phyloP scores from a whole-genome alignment of 2,797 vertebrate species.

The Podarcis siculus region DNA sequence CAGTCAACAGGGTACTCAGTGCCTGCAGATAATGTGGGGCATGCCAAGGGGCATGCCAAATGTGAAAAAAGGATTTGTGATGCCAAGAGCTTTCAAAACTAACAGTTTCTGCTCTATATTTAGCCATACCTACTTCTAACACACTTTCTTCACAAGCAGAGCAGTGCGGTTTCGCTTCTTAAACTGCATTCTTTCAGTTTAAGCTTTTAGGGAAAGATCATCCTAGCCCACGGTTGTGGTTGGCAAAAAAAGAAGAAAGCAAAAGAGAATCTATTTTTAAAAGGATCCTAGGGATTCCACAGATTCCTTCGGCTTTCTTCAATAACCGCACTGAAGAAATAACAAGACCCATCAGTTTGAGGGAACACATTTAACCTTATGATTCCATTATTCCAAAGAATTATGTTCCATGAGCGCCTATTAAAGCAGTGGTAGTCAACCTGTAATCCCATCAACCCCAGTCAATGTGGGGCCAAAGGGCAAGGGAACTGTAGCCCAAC shows the following conservation, averaged over 20 bases:
- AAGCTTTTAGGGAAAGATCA: conserved; percentile 14
- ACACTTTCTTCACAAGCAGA: background rate
- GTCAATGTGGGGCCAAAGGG: too few species aligned
- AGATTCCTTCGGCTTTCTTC: conserved; percentile 54
- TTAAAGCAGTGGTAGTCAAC: too few species aligned
- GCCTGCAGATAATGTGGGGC: background rate
- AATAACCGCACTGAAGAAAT: conserved; percentile 34
- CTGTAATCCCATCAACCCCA: too few species aligned
- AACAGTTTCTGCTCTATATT: background rate
- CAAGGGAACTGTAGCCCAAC: too few species aligned
- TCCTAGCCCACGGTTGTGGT: conserved; percentile 21
- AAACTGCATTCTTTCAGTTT: background rate
- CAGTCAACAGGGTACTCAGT: background rate
- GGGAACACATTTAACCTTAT: background rate
- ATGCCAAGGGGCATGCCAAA: background rate
- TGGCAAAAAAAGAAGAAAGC: conserved; percentile 42
- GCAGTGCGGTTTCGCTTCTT: conserved; percentile 17
- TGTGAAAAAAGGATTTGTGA: background rate
- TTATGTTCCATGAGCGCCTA: background rate
- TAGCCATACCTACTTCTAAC: background rate
- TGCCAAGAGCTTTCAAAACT: background rate
- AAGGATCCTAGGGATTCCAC: conserved; percentile 48
- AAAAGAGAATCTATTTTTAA: conserved; percentile 35
- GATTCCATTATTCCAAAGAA: background rate
- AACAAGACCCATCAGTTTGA: background rate